Evolutionary conservation across 2,113 vertebrate species (phyloP).

Genomic region (Hippocampus zosterae): DNA sequence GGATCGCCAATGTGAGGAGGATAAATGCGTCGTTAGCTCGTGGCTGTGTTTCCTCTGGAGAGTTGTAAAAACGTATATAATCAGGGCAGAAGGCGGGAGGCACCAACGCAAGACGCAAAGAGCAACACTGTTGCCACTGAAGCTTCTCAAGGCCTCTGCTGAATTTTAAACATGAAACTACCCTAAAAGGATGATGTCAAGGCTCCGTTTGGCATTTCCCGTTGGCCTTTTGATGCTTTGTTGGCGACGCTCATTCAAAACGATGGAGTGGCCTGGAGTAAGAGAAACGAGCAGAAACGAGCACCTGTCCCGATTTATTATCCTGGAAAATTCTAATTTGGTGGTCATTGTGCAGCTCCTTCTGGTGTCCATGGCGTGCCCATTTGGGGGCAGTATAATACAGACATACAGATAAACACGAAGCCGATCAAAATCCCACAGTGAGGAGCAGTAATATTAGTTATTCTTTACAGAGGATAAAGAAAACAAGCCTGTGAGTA

Average conservation of each 20-base stretch:
- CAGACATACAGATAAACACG: background rate
- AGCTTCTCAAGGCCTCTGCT: background rate
- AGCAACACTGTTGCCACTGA: background rate
- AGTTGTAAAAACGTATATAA: slow-evolving; percentile 22
- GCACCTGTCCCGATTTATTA: background rate
- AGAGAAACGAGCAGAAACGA: background rate
- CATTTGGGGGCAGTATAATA: background rate
- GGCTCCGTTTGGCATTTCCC: background rate
- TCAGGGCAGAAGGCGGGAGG: slow-evolving; percentile 9
- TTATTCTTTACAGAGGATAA: background rate
- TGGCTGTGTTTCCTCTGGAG: slow-evolving; percentile 25
- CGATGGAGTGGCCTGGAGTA: background rate
- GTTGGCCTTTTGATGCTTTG: background rate
- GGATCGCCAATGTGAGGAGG: slow-evolving; percentile 18
- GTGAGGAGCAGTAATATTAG: background rate
- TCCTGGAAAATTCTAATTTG: background rate
- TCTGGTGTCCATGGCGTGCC: too few relatives aligned
- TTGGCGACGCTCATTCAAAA: background rate
- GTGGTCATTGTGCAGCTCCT: background rate
- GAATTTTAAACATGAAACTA: background rate
- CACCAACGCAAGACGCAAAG: background rate
- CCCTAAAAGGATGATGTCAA: background rate
- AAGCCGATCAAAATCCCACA: background rate
- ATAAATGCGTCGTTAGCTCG: slow-evolving; percentile 38
- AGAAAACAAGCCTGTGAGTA: background rate